Evolutionary conservation across 2,113 vertebrate genomes (phyloP).

Genomic region (Lutjanus erythropterus): DNA sequence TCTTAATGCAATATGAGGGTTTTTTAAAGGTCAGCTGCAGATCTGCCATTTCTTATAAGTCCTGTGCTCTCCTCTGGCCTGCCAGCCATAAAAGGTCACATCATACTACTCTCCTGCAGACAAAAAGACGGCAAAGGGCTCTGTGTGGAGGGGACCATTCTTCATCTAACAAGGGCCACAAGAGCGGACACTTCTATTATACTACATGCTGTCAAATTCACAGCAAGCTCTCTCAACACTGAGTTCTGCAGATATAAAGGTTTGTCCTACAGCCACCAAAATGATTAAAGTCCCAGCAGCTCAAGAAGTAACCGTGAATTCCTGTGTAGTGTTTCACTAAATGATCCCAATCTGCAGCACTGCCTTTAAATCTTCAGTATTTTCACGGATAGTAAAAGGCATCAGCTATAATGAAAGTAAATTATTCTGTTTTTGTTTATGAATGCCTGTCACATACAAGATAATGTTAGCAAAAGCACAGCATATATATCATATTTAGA

Average conservation of each 20-base stretch:
- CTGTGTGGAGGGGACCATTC: constrained; percentile 56
- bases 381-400: constrained; percentile 6
- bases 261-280: constrained; percentile 40
- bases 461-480: not conserved
- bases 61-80: constrained; percentile 64
- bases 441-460: constrained; percentile 5
- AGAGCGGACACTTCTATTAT: constrained; percentile 52
- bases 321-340: constrained; percentile 10
- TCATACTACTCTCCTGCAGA: constrained; percentile 70
- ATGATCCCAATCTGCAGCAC: constrained; percentile 15
- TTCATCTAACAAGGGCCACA: constrained; percentile 67
- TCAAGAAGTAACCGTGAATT: constrained; percentile 7
- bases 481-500: too few species aligned
- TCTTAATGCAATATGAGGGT: constrained; percentile 79
- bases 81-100: constrained; percentile 80
- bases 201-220: constrained; percentile 63
- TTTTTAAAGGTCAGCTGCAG: constrained; percentile 80
- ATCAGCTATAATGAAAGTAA: constrained; percentile 10
- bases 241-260: constrained; percentile 37
- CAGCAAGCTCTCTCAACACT: constrained; percentile 15
- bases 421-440: not conserved
- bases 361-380: constrained; percentile 3
- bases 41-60: constrained; percentile 80
- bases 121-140: constrained; percentile 69
- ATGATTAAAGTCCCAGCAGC: constrained; percentile 35